Evolutionary conservation across 2,888 invertebrate species (phyloP).

Genomic region (Adela reaumurella): DNA sequence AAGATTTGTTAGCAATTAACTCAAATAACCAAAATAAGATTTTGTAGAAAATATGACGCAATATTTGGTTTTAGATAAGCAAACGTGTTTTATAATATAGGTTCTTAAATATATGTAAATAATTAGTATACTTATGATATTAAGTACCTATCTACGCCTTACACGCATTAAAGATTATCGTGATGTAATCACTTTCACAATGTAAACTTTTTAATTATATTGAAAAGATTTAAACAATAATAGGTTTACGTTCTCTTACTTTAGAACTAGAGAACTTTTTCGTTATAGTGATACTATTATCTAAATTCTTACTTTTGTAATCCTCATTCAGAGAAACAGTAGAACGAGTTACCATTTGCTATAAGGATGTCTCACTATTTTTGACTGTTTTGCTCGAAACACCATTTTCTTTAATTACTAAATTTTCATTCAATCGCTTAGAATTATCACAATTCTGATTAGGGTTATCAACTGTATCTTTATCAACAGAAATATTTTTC

Average conservation of each 20-base stretch:
- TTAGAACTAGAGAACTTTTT: slow-evolving; percentile 42
- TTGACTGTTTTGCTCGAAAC: slow-evolving; percentile 39
- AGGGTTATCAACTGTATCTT: slow-evolving; percentile 2
- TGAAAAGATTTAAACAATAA: slow-evolving; percentile 27
- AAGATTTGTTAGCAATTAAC: no score
- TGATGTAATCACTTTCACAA: slow-evolving; percentile 1
- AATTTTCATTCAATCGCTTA: slow-evolving; percentile 4
- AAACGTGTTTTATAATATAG: background rate
- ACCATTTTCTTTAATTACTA: slow-evolving; percentile 24
- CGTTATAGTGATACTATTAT: slow-evolving; percentile 25
- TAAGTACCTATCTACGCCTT: slow-evolving; percentile 3
- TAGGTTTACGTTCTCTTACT: slow-evolving; percentile 35
- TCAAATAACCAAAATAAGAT: no score
- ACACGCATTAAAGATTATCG: slow-evolving; percentile 1
- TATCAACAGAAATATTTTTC: slow-evolving; percentile 12
- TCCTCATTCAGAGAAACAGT: slow-evolving; percentile 34
- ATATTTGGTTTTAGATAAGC: no score
- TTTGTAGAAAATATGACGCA: no score
- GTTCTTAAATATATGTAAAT: slow-evolving; percentile 3
- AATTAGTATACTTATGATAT: slow-evolving; percentile 11
- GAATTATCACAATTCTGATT: slow-evolving; percentile 5
- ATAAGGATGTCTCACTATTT: background rate
- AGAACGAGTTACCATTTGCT: slow-evolving; percentile 15
- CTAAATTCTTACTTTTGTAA: slow-evolving; percentile 19
- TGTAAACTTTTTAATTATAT: slow-evolving; percentile 6